Base-by-base conservation (phyloP, 2,797 vertebrate genomes). In the Avahi laniger region DNA sequence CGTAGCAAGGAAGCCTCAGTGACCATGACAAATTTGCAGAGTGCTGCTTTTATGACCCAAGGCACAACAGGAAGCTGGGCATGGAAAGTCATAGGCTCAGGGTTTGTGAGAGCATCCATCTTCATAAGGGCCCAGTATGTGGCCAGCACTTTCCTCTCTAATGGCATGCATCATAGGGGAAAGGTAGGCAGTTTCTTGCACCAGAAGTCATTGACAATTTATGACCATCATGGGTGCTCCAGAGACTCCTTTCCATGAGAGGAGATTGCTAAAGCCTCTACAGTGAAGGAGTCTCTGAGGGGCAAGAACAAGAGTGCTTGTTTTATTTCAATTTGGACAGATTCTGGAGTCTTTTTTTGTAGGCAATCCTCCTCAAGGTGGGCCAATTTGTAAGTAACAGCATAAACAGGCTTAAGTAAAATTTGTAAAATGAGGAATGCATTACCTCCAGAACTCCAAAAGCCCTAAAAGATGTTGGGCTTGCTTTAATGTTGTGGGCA, bases 391-490 rank as follows among this genome's bases (percentile, higher is more conserved):
- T 79, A 93, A 61, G 61, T 80, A 90, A 87, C 26, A 93, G 4
- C 10, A 88, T 67, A 86, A 82, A 75, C 4, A 30, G 35, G 5
- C 46, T 93, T 97, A 73, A 52, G 17, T 72, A 82, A 96, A 95
- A 95, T 85, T 38, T 59, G 30, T 93, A 75, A 84, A 93, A 63
- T 84, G 59, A 79, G 24, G 35, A 94, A 91, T 59, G 57, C 7
- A 70, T 91, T 96, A 61, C 50, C 33, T 82, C 69, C 38, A 59
- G 57, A 89, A 61, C 5, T 43, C 20, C 1, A 76, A 90, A 94
- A 79, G 3, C 33, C 26, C 59, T 93, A 75, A 88, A 94, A 88
- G 30, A 84, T 73, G 35, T 46, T 80, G 13, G 10, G 2, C 15
- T 57, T 38, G 26, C 24, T 89, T 96, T 89, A 89, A 91, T 12